These are phyloP conservation scores for Ectemnius cavifrons DNA, from an alignment of 2,888 invertebrate genomes.

Conservation along the genomic window DNA sequence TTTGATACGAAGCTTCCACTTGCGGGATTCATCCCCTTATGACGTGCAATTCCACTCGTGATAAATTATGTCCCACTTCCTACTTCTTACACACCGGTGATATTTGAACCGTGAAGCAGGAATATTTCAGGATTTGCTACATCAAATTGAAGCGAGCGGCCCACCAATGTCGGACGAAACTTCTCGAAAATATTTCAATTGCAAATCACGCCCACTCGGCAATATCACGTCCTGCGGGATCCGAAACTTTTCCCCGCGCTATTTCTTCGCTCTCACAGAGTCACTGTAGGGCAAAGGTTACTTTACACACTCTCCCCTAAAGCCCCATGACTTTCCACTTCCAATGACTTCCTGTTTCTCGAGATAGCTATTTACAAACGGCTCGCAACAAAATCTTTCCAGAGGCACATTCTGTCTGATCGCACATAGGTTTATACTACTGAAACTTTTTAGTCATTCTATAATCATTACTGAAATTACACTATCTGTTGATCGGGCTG, in stretches of 20 bases:
- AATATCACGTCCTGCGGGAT: conserved; percentile 12
- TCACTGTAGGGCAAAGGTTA: background rate
- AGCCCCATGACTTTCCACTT: conserved; percentile 6
- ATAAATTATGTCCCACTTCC: background rate
- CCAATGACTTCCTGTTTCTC: no score
- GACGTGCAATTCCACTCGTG: background rate
- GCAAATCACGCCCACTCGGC: conserved; percentile 33
- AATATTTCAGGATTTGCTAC: conserved; percentile 14
- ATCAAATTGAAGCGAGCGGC: background rate
- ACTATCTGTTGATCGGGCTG: no score
- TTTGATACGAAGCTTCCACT: no score
- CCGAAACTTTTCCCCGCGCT: conserved; percentile 17
- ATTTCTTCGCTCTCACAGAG: background rate
- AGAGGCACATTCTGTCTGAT: conserved; percentile 14
- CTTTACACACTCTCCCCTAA: conserved; percentile 24
- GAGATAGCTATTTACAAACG: no score
- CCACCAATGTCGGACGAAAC: conserved; percentile 23
- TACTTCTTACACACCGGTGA: background rate
- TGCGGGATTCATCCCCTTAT: background rate
- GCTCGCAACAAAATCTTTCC: no score
- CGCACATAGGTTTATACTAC: background rate
- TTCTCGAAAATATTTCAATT: conserved; percentile 45
- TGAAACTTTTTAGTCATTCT: no score
- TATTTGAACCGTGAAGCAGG: conserved; percentile 3
- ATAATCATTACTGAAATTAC: no score